Conservation (phyloP, 2,113 vertebrate genomes). For the Peromyscus californicus region DNA sequence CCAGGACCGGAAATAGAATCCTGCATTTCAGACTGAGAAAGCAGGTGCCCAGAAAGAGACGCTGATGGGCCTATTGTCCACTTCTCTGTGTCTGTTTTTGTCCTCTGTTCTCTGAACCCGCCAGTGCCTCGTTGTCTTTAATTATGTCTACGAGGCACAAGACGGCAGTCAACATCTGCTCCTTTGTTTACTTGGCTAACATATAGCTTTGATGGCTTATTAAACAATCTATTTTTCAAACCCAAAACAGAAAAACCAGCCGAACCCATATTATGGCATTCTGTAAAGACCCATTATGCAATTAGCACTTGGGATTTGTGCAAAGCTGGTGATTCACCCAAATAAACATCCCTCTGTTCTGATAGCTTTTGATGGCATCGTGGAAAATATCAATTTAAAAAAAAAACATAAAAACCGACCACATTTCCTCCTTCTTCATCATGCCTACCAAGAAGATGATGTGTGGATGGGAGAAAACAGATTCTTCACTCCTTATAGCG, state of each 20-base stretch:
- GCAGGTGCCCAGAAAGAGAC: constrained; percentile 87
- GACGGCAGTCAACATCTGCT: constrained; percentile 91
- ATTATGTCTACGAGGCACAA: constrained; percentile 90
- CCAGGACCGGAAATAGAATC: constrained; percentile 51
- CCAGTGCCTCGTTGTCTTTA: constrained; percentile 89
- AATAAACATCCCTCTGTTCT: constrained; percentile 77
- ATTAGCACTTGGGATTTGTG: constrained; percentile 84
- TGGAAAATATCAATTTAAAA: constrained; percentile 64
- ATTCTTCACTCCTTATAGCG: background rate
- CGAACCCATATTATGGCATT: constrained; percentile 85
- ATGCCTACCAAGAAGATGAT: constrained; percentile 50
- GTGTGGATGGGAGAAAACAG: background rate
- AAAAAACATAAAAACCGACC: constrained; percentile 27
- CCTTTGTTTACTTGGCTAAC: constrained; percentile 91
- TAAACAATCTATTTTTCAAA: constrained; percentile 92
- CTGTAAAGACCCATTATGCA: constrained; percentile 87
- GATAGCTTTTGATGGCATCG: constrained; percentile 56
- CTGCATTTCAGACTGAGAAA: constrained; percentile 70
- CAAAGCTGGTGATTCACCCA: constrained; percentile 81
- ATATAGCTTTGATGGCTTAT: constrained; percentile 91
- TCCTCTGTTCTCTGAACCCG: constrained; percentile 84
- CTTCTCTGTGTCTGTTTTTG: constrained; percentile 83
- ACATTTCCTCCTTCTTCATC: constrained; percentile 48
- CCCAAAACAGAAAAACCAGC: constrained; percentile 86
- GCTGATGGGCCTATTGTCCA: constrained; percentile 81